Percentiles rank a stretch among this genome's conserved stretches.
These are phyloP conservation scores for Pseudorasbora parva DNA, from an alignment of 2,113 vertebrate species.

Conservation along the genomic window DNA sequence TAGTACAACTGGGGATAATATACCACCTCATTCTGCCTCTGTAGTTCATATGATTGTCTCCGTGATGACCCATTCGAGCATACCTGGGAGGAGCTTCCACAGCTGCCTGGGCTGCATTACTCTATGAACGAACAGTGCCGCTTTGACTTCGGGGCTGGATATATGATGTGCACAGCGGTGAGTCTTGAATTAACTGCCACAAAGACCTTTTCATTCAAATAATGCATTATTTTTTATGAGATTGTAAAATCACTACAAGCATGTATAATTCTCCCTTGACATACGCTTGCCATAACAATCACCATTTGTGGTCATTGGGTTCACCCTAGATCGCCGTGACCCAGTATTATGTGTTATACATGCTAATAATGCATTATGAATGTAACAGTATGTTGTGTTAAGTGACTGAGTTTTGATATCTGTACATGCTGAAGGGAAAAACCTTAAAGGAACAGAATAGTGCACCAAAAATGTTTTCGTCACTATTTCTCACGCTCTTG, in stretches of 20 bases:
- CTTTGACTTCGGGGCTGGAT: constrained; percentile 92
- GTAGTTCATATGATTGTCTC: constrained; percentile 94
- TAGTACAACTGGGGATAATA: not conserved
- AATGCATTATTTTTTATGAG: constrained; percentile 53
- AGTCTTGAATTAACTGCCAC: not conserved
- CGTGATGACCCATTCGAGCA: constrained; percentile 93
- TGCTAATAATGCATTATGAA: constrained; percentile 55
- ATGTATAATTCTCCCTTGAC: constrained; percentile 52
- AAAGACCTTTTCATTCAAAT: not conserved
- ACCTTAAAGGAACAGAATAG: constrained; percentile 19
- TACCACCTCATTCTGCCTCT: constrained; percentile 25
- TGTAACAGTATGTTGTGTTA: not conserved
- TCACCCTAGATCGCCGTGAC: constrained; percentile 18
- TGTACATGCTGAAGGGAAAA: not conserved
- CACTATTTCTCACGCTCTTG: not conserved
- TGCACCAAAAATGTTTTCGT: not conserved
- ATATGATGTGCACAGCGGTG: constrained; percentile 93
- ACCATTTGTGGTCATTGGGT: constrained; percentile 46
- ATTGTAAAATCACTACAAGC: constrained; percentile 51
- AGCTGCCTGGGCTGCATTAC: constrained; percentile 91
- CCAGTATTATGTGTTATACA: constrained; percentile 51
- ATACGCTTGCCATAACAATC: constrained; percentile 47
- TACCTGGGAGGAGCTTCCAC: constrained; percentile 89
- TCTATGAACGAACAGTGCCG: constrained; percentile 97
- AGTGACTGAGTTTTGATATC: constrained; percentile 16